Percentiles rank a stretch among this genome's conserved stretches.
These are phyloP conservation scores for Eurytemora carolleeae DNA, from an alignment of 1,140 invertebrate species.

Conservation along the genomic window DNA sequence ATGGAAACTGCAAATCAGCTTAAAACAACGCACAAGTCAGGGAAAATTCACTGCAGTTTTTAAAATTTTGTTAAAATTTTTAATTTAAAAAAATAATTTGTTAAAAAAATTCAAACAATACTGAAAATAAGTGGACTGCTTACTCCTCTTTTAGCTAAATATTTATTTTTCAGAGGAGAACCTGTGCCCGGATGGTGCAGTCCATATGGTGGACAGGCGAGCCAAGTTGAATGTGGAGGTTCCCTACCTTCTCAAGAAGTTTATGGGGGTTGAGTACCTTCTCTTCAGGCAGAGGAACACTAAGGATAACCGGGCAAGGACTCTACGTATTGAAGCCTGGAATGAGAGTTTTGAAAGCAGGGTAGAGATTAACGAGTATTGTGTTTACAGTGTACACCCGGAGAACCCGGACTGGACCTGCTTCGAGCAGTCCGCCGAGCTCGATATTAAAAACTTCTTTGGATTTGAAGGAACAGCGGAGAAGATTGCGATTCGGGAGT, in stretches of 20 bases:
- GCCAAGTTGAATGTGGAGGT: slow-evolving; percentile 85
- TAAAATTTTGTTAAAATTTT: too few relatives aligned
- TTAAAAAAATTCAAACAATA: too few relatives aligned
- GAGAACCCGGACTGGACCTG: slow-evolving; percentile 91
- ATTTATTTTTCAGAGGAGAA: slow-evolving; percentile 51
- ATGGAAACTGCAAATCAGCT: too few relatives aligned
- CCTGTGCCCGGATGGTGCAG: slow-evolving; percentile 51
- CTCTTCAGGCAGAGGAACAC: slow-evolving; percentile 84
- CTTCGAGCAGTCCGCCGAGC: slow-evolving; percentile 77
- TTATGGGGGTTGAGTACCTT: slow-evolving; percentile 79
- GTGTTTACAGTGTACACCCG: slow-evolving; percentile 78
- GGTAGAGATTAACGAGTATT: slow-evolving; percentile 72
- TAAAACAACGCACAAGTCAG: too few relatives aligned
- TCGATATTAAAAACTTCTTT: slow-evolving; percentile 92
- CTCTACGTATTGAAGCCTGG: slow-evolving; percentile 70
- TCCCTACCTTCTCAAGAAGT: slow-evolving; percentile 86
- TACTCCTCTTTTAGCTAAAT: too few relatives aligned
- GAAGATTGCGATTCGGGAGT: slow-evolving; percentile 92
- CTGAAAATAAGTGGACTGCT: too few relatives aligned
- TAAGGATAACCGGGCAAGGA: slow-evolving; percentile 51
- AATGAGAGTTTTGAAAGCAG: slow-evolving; percentile 78
- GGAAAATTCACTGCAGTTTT: too few relatives aligned
- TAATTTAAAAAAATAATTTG: too few relatives aligned
- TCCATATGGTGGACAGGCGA: slow-evolving; percentile 60
- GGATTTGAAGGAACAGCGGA: slow-evolving; percentile 87